Conservation (phyloP, 2,888 invertebrate genomes). For the Zele albiditarsus region DNA sequence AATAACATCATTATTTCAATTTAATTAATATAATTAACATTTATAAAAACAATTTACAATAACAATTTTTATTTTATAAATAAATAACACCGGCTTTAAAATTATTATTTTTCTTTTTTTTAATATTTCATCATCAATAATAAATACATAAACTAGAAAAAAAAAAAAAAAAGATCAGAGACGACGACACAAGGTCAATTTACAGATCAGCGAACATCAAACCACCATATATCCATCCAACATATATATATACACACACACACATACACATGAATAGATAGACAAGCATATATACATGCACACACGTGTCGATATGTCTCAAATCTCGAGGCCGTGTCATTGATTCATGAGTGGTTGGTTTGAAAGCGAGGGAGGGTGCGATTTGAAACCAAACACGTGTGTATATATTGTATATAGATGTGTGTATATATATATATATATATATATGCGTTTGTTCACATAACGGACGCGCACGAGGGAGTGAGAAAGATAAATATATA, state of each 20-base stretch:
- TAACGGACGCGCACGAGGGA: constrained; percentile 20
- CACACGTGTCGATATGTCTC: constrained; percentile 40
- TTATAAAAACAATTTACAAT: too few species aligned
- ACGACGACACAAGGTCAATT: constrained; percentile 3
- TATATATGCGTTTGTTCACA: not conserved
- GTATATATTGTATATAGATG: not conserved
- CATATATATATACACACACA: not conserved
- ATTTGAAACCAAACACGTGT: constrained; percentile 23
- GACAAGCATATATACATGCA: constrained; percentile 5
- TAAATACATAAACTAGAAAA: too few species aligned
- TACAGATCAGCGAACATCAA: constrained; percentile 13
- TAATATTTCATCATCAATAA: too few species aligned
- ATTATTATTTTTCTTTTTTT: too few species aligned
- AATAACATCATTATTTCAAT: too few species aligned
- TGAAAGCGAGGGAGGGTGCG: constrained; percentile 7
- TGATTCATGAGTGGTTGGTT: constrained; percentile 7
- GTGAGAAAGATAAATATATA: constrained; percentile 13
- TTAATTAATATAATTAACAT: too few species aligned
- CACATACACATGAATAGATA: not conserved
- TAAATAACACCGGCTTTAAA: too few species aligned
- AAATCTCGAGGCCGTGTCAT: constrained; percentile 34
- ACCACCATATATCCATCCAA: not conserved
- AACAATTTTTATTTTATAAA: too few species aligned
- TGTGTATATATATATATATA: not conserved
- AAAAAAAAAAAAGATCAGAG: too few species aligned